These are phyloP conservation scores for Euura saliciscinereae DNA, from an alignment of 1,140 invertebrate genomes.

Conservation along the genomic window DNA sequence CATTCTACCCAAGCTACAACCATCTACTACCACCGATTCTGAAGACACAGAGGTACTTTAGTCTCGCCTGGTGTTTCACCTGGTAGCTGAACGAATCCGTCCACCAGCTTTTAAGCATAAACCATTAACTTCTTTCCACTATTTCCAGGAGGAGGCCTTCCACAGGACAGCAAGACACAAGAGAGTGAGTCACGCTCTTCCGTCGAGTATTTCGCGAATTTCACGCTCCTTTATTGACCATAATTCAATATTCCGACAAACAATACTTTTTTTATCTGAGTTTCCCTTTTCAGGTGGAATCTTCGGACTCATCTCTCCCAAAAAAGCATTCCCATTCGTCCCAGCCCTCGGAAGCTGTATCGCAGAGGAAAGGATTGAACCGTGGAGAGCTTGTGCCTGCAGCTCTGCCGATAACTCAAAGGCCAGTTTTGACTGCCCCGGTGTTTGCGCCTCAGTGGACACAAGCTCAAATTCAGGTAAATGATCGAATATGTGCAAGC, in stretches of 20 bases:
- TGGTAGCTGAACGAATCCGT: no score
- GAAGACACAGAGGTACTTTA: conserved; percentile 47
- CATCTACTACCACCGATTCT: conserved; percentile 46
- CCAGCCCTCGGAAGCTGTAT: conserved; percentile 15
- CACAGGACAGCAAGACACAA: conserved; percentile 30
- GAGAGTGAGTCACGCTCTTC: conserved; percentile 20
- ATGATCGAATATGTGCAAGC: background rate
- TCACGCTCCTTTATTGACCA: background rate
- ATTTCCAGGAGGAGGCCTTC: conserved; percentile 41
- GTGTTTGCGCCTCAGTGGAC: conserved; percentile 29
- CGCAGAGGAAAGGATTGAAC: conserved; percentile 20
- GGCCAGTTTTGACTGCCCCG: conserved; percentile 29
- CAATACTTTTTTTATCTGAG: conserved; percentile 2
- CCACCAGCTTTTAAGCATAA: background rate
- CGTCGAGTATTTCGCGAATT: background rate
- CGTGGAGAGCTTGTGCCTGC: conserved; percentile 24
- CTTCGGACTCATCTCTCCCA: conserved; percentile 22
- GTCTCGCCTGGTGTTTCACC: background rate
- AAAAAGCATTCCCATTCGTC: conserved; percentile 25
- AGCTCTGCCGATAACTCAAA: conserved; percentile 24
- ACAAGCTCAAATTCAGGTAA: conserved; percentile 34
- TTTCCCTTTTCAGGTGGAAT: conserved; percentile 29
- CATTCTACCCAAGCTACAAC: conserved; percentile 45
- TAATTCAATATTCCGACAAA: conserved; percentile 4
- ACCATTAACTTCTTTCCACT: conserved; percentile 6